Percentiles rank a stretch among this genome's conserved stretches.
Evolutionary conservation across 2,888 invertebrate genomes (phyloP).

Genomic region (Scelioninae gen. 1): DNA sequence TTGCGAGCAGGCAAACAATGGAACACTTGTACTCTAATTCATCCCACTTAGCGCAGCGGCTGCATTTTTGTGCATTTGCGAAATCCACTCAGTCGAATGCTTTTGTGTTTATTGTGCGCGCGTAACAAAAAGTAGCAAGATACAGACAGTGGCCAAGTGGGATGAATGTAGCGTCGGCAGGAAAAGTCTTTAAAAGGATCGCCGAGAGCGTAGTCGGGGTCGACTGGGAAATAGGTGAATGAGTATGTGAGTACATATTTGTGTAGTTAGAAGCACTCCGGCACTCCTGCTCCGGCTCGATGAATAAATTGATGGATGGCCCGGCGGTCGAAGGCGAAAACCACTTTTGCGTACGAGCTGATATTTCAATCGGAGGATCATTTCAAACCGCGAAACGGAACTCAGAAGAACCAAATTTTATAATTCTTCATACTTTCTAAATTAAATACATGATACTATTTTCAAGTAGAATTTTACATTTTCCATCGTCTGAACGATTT

Average conservation of each 20-base stretch:
- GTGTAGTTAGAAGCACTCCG: conserved; percentile 84
- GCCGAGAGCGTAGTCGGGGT: conserved; percentile 75
- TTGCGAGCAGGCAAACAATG: conserved; percentile 42
- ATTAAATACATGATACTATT: too few relatives aligned
- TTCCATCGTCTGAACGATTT: too few relatives aligned
- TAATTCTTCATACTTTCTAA: too few relatives aligned
- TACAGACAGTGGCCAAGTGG: conserved; percentile 65
- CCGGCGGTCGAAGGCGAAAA: conserved; percentile 74
- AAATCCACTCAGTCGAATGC: conserved; percentile 52
- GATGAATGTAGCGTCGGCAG: conserved; percentile 72
- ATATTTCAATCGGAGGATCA: conserved; percentile 60
- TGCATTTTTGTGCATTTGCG: conserved; percentile 55
- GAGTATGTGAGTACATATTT: conserved; percentile 84
- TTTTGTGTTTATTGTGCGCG: conserved; percentile 66
- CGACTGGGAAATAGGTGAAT: conserved; percentile 82
- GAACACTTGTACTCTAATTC: conserved; percentile 58
- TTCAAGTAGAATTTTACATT: too few relatives aligned
- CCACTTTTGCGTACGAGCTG: conserved; percentile 62
- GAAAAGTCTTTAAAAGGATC: conserved; percentile 82
- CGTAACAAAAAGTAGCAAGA: conserved; percentile 59
- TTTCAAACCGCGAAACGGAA: background rate
- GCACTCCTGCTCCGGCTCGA: conserved; percentile 76
- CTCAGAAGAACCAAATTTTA: too few relatives aligned
- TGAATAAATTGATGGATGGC: conserved; percentile 76
- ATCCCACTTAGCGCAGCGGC: conserved; percentile 40